Base-by-base conservation (phyloP, 2,113 vertebrate genomes). In the Macrotis lagotis region DNA sequence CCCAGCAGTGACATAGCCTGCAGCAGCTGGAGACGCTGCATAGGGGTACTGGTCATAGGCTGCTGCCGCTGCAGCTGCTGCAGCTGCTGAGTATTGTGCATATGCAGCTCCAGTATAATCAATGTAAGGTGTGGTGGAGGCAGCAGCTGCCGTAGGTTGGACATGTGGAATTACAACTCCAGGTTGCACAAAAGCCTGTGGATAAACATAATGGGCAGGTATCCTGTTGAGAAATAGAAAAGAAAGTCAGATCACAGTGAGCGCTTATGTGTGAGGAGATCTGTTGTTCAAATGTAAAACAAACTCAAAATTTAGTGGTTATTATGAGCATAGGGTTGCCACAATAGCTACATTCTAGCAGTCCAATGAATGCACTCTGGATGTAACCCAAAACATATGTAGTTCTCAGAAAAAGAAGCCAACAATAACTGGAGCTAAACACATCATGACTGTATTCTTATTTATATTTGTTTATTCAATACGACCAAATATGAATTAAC, bases 91-190 rank as follows among this genome's bases (percentile, higher is more conserved):
- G 96, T 99, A 99, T 96, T 99, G 99, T 2, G 99, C 99, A 0
- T 99, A 99, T 0, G 99, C 99, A 0, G 99, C 99, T 93, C 99
- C 99, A 3, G 99, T 99, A 99, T 99, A 99, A 97, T 99, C 99
- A 94, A 99, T 99, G 98, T 99, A 99, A 0, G 99, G 99, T 0
- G 99, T 99, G 50, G 99, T 99, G 91, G 99, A 99, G 0, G 99
- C 98, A 0, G 99, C 98, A 8, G 99, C 98, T 0, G 99, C 98
- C 0, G 99, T 96, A 0, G 99, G 99, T 97, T 99, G 99, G 51
- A 99, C 98, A 7, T 99, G 99, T 7, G 99, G 99, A 94, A 99
- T 99, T 95, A 99, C 99, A 98, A 99, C 98, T 96, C 99, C 99
- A 4, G 99, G 99, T 98, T 99, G 99, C 98, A 99, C 99, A 89